Evolutionary conservation across 2,888 invertebrate species (phyloP).

Genomic region (Drosophila setosimentum): DNA sequence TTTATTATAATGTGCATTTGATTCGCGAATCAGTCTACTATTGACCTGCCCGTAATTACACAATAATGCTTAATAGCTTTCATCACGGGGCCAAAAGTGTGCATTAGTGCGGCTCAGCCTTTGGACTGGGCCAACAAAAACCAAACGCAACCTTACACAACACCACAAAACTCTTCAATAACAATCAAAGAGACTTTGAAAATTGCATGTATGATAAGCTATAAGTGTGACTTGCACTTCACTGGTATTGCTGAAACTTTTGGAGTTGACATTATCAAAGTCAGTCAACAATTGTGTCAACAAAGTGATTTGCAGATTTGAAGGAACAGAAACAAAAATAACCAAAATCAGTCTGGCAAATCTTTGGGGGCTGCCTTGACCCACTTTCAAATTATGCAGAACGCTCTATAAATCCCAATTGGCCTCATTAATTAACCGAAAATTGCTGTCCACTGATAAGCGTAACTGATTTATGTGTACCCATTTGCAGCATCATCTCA

Average conservation of each 20-base stretch:
- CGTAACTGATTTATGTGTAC: slow-evolving; percentile 17
- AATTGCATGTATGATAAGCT: slow-evolving; percentile 47
- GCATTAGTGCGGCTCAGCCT: slow-evolving; percentile 32
- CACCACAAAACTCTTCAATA: slow-evolving; percentile 10
- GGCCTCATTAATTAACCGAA: slow-evolving; percentile 39
- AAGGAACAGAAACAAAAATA: slow-evolving; percentile 26
- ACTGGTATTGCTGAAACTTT: slow-evolving; percentile 5
- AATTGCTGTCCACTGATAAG: slow-evolving; percentile 38
- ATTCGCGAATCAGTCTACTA: slow-evolving; percentile 63
- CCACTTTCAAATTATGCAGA: slow-evolving; percentile 43
- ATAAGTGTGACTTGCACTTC: slow-evolving; percentile 55
- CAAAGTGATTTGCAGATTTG: slow-evolving; percentile 55
- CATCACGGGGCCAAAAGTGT: slow-evolving; percentile 32
- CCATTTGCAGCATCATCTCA: neutral
- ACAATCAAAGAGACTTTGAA: slow-evolving; percentile 27
- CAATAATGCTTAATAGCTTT: slow-evolving; percentile 49
- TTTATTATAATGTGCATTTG: slow-evolving; percentile 68
- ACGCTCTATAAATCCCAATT: slow-evolving; percentile 32
- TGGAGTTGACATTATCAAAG: slow-evolving; percentile 30
- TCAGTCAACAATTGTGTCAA: slow-evolving; percentile 22
- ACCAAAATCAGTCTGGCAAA: slow-evolving; percentile 15
- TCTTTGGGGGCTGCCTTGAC: slow-evolving; percentile 49
- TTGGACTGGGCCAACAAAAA: slow-evolving; percentile 46
- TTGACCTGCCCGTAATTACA: slow-evolving; percentile 61
- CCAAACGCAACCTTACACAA: slow-evolving; percentile 37